These are phyloP conservation scores for Cancer borealis DNA, from an alignment of 2,888 invertebrate species.

Conservation along the genomic window DNA sequence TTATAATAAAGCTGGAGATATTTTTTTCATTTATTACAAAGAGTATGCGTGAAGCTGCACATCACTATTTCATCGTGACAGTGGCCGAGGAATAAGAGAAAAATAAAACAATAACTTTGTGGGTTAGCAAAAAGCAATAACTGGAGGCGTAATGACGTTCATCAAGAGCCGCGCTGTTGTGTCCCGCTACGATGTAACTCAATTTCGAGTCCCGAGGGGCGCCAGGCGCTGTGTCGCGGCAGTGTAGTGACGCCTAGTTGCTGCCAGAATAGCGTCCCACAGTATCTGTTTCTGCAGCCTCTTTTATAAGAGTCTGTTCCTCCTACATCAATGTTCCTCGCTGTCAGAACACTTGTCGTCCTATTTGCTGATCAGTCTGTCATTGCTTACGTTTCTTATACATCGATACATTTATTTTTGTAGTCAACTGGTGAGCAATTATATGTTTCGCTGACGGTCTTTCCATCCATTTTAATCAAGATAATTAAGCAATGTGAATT, in stretches of 20 bases:
- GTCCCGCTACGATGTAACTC: neutral
- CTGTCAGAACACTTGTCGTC: neutral
- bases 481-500: neutral
- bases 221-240: neutral
- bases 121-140: neutral
- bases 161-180: neutral
- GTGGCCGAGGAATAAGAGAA: neutral
- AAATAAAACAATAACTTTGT: neutral
- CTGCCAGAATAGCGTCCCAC: neutral
- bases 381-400: neutral
- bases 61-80: neutral
- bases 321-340: neutral
- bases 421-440: neutral
- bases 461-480: neutral
- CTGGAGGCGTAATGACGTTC: neutral
- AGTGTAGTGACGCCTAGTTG: neutral
- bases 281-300: neutral
- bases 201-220: neutral
- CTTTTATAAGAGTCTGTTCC: neutral
- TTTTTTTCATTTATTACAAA: neutral
- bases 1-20: no score
- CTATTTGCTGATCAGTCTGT: no score
- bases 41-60: neutral
- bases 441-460: neutral
- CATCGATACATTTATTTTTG: neutral